A percentile compares a stretch with the other conserved stretches of the same genome.
Conservation (phyloP, 1,140 invertebrate species). For the Cherax destructor region DNA sequence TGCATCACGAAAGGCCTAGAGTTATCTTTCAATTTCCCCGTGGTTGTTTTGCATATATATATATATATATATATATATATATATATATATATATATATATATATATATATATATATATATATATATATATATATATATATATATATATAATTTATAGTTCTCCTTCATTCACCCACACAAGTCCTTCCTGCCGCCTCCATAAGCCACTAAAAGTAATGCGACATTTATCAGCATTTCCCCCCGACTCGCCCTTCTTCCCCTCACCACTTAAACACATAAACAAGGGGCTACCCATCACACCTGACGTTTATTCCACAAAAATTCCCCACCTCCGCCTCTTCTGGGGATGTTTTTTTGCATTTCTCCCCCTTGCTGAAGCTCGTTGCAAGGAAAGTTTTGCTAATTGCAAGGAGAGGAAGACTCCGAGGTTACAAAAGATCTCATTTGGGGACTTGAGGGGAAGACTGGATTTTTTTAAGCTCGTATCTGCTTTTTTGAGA, state of each 20-base stretch:
- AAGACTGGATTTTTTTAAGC: too few relatives aligned
- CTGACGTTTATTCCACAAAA: slow-evolving; percentile 14
- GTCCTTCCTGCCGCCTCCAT: not conserved
- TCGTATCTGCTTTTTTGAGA: too few relatives aligned
- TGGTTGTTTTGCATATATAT: too few relatives aligned
- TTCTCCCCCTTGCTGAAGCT: not conserved
- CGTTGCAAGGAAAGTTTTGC: not conserved
- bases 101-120: too few relatives aligned
- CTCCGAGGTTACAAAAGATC: not conserved
- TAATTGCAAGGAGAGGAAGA: not conserved
- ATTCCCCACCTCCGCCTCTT: not conserved
- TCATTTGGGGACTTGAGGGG: not conserved
- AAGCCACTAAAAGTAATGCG: not conserved
- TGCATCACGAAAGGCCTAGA: too few relatives aligned
- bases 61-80: too few relatives aligned
- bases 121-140: too few relatives aligned
- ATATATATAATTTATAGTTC: too few relatives aligned
- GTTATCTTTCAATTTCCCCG: too few relatives aligned
- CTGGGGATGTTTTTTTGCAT: not conserved
- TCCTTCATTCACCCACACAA: too few relatives aligned
- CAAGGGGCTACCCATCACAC: not conserved
- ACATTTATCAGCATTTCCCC: slow-evolving; percentile 13
- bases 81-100: too few relatives aligned
- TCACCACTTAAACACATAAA: not conserved
- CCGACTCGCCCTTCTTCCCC: not conserved